Evolutionary conservation across 2,113 vertebrate species (phyloP).

Genomic region (Sprattus sprattus): DNA sequence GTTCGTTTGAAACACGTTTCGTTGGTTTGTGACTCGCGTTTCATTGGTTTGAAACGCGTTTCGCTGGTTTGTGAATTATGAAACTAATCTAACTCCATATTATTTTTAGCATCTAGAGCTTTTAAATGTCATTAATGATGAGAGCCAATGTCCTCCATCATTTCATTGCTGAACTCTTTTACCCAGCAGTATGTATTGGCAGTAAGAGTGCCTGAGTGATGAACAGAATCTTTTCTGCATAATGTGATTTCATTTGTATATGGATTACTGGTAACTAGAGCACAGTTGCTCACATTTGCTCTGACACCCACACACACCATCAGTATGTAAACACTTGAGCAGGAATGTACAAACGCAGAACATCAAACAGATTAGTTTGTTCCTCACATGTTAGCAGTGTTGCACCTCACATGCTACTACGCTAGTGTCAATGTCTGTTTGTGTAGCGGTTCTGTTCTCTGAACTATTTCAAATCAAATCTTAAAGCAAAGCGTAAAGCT

Average conservation of each 20-base stretch:
- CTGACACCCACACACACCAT: background rate
- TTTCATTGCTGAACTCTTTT: background rate
- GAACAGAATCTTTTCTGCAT: too few relatives aligned
- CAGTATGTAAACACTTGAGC: slow-evolving; percentile 2
- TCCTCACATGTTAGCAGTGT: background rate
- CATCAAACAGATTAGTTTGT: background rate
- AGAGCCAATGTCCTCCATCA: background rate
- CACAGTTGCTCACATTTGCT: background rate
- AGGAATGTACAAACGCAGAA: background rate
- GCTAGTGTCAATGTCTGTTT: background rate
- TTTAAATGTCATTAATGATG: background rate
- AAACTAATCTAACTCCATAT: too few relatives aligned
- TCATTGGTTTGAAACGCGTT: too few relatives aligned
- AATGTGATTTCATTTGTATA: background rate
- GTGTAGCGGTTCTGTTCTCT: background rate
- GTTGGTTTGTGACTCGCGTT: too few relatives aligned
- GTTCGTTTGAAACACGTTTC: too few relatives aligned
- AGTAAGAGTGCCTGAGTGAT: background rate
- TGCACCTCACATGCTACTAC: background rate
- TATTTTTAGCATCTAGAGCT: background rate
- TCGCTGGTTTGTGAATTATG: too few relatives aligned
- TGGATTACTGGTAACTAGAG: background rate
- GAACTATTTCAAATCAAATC: background rate
- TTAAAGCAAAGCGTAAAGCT: background rate
- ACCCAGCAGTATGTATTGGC: background rate